Evolutionary conservation across 2,113 vertebrate species (phyloP).

Genomic region (Pseudorectes ferrugineus): DNA sequence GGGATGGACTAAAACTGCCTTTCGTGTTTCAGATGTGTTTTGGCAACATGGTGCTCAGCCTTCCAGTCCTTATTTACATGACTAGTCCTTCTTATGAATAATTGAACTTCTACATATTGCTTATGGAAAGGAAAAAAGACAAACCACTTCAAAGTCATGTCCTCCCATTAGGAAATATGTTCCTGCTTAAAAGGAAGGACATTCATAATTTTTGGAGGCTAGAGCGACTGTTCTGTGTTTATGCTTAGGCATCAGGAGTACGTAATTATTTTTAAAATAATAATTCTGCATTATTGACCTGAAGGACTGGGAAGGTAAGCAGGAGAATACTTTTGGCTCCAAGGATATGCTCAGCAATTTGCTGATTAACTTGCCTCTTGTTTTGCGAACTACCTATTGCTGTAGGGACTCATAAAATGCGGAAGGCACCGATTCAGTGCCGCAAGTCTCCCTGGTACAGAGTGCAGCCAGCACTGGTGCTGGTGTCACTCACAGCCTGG

Average conservation of each 20-base stretch:
- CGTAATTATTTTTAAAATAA: background rate
- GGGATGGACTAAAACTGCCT: background rate
- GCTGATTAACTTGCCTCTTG: background rate
- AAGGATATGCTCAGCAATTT: background rate
- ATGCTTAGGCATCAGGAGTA: background rate
- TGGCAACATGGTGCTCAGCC: background rate
- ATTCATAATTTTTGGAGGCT: background rate
- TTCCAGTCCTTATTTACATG: constrained; percentile 5
- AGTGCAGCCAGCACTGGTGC: background rate
- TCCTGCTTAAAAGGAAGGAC: background rate
- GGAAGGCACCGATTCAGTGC: background rate
- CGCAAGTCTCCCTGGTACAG: background rate
- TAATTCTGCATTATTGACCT: background rate
- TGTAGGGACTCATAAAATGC: background rate
- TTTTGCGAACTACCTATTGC: background rate
- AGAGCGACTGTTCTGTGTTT: background rate
- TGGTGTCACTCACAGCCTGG: fast-evolving
- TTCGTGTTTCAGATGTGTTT: background rate
- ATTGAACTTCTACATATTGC: background rate
- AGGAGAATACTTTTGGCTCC: background rate
- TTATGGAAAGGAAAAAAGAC: background rate
- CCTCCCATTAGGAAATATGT: background rate
- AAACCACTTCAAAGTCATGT: background rate
- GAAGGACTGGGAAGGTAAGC: background rate
- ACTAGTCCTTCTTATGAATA: constrained; percentile 7